These are phyloP conservation scores for Phoeniculus purpureus DNA, from an alignment of 2,797 vertebrate genomes.

Conservation along the genomic window DNA sequence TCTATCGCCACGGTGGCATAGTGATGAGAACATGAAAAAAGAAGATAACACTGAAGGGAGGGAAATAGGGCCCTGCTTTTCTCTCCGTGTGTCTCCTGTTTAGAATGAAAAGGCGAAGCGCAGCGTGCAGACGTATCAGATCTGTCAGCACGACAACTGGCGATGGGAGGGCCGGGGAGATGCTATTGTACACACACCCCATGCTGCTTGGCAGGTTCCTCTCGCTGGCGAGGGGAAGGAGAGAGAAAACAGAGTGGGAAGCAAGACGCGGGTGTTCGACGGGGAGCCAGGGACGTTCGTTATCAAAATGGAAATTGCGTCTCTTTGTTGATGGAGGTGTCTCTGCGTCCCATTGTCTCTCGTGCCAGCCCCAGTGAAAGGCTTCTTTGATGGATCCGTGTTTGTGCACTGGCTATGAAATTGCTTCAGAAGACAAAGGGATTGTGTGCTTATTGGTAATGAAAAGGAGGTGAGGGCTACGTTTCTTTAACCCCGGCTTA, in stretches of 20 bases:
- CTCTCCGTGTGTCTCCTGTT: background rate
- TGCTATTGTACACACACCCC: background rate
- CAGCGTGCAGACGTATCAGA: slow-evolving; percentile 37
- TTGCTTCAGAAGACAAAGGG: slow-evolving; percentile 71
- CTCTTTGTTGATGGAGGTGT: slow-evolving; percentile 64
- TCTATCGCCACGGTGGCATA: background rate
- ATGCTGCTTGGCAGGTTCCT: background rate
- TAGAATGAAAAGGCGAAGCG: background rate
- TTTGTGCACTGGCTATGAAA: slow-evolving; percentile 74
- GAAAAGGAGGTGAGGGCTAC: slow-evolving; percentile 26
- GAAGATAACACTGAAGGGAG: slow-evolving; percentile 10
- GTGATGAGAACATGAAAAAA: background rate
- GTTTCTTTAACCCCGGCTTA: background rate
- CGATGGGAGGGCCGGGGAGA: background rate
- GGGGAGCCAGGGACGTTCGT: slow-evolving; percentile 6
- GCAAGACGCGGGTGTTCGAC: background rate
- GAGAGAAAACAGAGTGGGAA: background rate
- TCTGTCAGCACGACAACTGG: slow-evolving; percentile 44
- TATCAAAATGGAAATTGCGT: slow-evolving; percentile 70
- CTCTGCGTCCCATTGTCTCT: slow-evolving; percentile 69
- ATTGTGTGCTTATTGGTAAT: slow-evolving; percentile 5
- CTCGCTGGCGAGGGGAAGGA: background rate
- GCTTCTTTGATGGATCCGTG: slow-evolving; percentile 63
- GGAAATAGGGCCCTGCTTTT: background rate
- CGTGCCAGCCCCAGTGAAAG: slow-evolving; percentile 44